Conservation (phyloP, 2,888 invertebrate genomes). For the Aspidiotus rigidus region DNA sequence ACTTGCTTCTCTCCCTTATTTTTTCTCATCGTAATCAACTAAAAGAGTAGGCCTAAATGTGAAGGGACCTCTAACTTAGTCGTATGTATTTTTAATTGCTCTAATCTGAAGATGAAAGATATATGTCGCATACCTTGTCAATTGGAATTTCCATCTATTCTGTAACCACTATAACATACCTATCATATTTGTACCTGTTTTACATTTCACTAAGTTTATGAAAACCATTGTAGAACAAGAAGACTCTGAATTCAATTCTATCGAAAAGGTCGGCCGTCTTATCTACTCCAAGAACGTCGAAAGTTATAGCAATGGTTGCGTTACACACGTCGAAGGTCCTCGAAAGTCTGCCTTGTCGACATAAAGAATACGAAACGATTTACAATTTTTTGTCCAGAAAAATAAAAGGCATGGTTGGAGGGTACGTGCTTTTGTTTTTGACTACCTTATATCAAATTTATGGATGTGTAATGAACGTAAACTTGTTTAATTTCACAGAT, state of each 20-base stretch:
- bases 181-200: too few species aligned
- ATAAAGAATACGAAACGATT: slow-evolving; percentile 67
- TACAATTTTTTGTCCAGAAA: slow-evolving; percentile 63
- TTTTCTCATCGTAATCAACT: too few species aligned
- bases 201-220: too few species aligned
- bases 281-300: slow-evolving; percentile 38
- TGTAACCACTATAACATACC: too few species aligned
- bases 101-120: too few species aligned
- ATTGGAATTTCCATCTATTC: too few species aligned
- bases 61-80: too few species aligned
- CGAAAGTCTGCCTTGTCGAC: slow-evolving; percentile 66
- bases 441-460: background rate
- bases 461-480: background rate
- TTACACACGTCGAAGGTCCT: slow-evolving; percentile 74
- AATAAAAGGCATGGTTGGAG: slow-evolving; percentile 62
- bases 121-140: too few species aligned
- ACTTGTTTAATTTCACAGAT: slow-evolving; percentile 48
- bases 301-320: slow-evolving; percentile 49
- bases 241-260: background rate
- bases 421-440: slow-evolving; percentile 48
- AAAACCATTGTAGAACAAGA: background rate
- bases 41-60: too few species aligned
- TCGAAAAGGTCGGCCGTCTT: slow-evolving; percentile 9
- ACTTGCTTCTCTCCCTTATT: too few species aligned
- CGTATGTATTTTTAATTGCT: too few species aligned